Evolutionary conservation across 2,797 vertebrate species (phyloP), one percentile per base, ranked within the genome.

Genomic region (Clarias fuscus): DNA sequence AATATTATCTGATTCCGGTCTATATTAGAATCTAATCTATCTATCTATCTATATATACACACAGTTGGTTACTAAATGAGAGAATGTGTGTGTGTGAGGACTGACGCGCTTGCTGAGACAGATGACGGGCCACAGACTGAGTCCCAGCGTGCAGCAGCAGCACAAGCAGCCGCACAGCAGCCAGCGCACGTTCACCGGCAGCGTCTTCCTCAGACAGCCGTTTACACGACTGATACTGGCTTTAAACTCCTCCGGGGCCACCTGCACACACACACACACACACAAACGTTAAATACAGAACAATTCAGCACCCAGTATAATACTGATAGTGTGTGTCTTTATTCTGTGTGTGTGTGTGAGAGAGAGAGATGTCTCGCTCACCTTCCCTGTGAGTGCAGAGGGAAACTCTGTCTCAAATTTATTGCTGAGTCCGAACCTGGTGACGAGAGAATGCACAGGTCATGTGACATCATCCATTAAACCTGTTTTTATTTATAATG

Each of bases 361-460:
- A 33, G 33, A 33, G 2, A 33, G 15, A 17, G 2, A 17, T 14
- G 64, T 22, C 20, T 17, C 33, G 14, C 96, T 96, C 89, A 98
- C 98, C 96, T 99, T 99, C 95, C 98, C 98, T 90, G 98, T 99
- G 92, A 99, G 96, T 73, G 98, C 97, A 87, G 98, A 99, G 86
- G 98, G 98, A 91, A 99, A 99, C 93, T 99, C 98, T 70, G 98
- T 96, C 95, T 99, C 98, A 92, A 99, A 99, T 96, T 98, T 99
- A 96, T 99, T 99, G 94, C 97, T 99, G 84, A 99, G 95, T 91
- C 98, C 98, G 96, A 99, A 99, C 92, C 98, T 99, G 94, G 78
- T 73, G 79, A 53, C 6, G 24, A 30, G 22, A 3, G 62, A 85
- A 84, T 24, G 17, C 27, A 82, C 2, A 22, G 18, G 4, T 15